Evolutionary conservation across 2,113 vertebrate genomes (phyloP), one percentile per base, ranked within the genome.

Genomic region (Hirundichthys speculiger): DNA sequence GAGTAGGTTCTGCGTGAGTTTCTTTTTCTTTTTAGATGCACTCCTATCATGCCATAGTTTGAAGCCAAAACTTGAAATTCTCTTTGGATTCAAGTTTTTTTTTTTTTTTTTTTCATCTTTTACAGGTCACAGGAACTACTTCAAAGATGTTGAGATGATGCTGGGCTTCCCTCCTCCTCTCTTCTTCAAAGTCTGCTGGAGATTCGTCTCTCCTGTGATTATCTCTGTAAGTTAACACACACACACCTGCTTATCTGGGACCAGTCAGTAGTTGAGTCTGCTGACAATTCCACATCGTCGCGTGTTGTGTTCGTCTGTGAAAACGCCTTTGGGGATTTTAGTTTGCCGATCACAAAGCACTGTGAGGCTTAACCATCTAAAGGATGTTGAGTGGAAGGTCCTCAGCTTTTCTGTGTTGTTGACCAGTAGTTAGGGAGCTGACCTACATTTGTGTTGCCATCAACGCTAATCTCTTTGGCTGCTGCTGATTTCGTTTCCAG

Each of bases 121-220:
- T 30, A 1, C 86, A 99, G 98, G 98, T 13, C 93, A 98, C 86
- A 86, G n/a, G 34, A 97, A 95, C 79, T 99, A 99, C 86, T 99
- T 99, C 82, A 96, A 92, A 90, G 98, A 99, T 85, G 98, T 99
- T 42, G 95, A 98, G 92, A 99, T 99, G 98, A 99, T 99, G 98
- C 90, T 99, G 88, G 97, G 97, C 3, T 98, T 98, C 83, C 96
- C 95, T 1, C 98, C 98, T 0, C 98, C 98, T 0, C 69, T 97
- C 77, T 99, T 99, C 93, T 99, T 99, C 92, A 96, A 95, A 91
- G 93, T 99, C 80, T 99, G 98, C 91, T 99, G 98, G 98, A 94
- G 96, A 78, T 98, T 98, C 77, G 90, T 99, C 88, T 98, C 98
- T 0, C 98, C 98, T 0, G 88, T 94, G 54, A 99, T 99, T 80